phyloP scores from a whole-genome alignment of 2,113 vertebrate genomes.

The Podarcis cretensis region DNA sequence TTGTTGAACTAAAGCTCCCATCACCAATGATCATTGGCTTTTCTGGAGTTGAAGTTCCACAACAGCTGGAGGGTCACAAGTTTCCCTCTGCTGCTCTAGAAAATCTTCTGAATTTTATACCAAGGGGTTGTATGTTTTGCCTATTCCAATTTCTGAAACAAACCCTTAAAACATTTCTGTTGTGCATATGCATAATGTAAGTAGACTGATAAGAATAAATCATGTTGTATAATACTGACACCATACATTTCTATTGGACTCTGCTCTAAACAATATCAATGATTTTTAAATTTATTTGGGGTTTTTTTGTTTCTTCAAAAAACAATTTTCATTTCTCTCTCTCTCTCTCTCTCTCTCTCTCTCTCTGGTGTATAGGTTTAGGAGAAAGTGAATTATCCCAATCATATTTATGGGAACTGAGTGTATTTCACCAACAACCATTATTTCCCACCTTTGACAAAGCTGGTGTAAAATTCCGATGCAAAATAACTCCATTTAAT shows the following conservation, averaged over 20 bases:
- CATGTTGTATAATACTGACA: not conserved
- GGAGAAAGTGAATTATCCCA: conserved; percentile 43
- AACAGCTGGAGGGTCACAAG: no score
- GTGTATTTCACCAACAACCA: conserved; percentile 29
- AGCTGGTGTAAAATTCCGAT: conserved; percentile 35
- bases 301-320: conserved; percentile 29
- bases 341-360: conserved; percentile 10
- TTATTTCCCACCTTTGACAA: conserved; percentile 42
- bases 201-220: conserved; percentile 21
- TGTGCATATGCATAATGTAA: not conserved
- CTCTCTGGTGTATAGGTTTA: conserved; percentile 6
- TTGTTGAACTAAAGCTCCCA: no score
- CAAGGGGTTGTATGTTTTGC: no score
- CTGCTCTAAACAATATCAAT: not conserved
- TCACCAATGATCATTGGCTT: no score
- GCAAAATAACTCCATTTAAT: conserved; percentile 36
- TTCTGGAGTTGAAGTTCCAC: no score
- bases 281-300: not conserved
- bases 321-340: conserved; percentile 19
- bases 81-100: no score
- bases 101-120: no score
- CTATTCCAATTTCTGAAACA: not conserved
- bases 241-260: conserved; percentile 1
- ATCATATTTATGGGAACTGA: conserved; percentile 33
- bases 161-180: not conserved